Evolutionary conservation across 2,797 vertebrate genomes (phyloP), one percentile per base, ranked within the genome.

Genomic region (Pyrocephalus nanus): DNA sequence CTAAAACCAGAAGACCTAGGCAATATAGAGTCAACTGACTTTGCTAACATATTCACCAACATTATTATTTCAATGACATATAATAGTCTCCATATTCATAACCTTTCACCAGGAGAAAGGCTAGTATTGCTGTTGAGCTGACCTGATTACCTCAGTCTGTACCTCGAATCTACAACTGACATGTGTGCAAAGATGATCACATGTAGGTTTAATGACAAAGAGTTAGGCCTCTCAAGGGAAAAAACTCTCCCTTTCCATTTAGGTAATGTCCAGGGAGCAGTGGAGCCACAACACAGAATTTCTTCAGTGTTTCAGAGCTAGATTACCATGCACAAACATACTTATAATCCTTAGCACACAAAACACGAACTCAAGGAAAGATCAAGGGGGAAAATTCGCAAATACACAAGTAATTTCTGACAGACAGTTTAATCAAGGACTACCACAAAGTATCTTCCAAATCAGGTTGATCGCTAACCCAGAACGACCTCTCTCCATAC

Each of bases 21-120:
- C 79, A 93, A 85, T 23, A 69, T 8, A 89, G n/a, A 90, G 69
- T 22, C 57, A 78, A 78, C 30, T 93, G 81, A 82, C 67, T 95
- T 72, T 4, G 7, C 47, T 88, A 60, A 51, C 60, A 58, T 40
- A 85, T 27, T 83, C 89, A 88, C 74, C 94, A 91, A 45, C 32
- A 27, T 93, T 67, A 95, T 96, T 95, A 93, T 69, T 93, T 82
- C 95, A 96, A 97, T 95, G 62, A 80, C 84, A 75, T 42, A 42
- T 94, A 96, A 95, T 86, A 87, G 92, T 48, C 51, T 90, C 88
- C 89, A 82, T 61, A 94, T 50, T 88, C 88, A 80, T 53, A 92
- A 82, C 51, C 76, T 93, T 82, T 78, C 48, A 45, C 58, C 40
- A 69, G 43, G 18, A 85, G 61, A 67, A 88, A 71, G n/a, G 21